Conservation (phyloP, 2,113 vertebrate species). For the Promerops cafer region DNA sequence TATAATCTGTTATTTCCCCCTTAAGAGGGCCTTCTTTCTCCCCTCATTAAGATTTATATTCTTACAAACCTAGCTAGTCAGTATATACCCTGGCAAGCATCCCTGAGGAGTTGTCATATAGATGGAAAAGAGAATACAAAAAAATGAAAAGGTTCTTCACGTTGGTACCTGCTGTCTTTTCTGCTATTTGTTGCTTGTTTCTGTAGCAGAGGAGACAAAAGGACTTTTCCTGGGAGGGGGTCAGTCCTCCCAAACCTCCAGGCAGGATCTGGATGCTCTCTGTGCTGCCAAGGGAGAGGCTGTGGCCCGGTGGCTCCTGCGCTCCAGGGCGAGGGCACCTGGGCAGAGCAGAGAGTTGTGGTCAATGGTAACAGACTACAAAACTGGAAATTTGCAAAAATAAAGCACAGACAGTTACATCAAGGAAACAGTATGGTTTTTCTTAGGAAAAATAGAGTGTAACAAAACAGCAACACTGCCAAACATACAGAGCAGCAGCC, state of each 20-base stretch:
- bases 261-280: neutral
- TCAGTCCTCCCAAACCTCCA: neutral
- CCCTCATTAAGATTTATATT: neutral
- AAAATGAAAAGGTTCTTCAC: neutral
- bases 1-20: neutral
- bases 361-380: neutral
- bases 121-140: neutral
- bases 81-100: neutral
- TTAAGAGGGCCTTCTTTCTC: neutral
- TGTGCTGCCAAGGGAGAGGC: neutral
- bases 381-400: neutral
- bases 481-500: neutral
- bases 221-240: neutral
- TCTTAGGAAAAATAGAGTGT: neutral
- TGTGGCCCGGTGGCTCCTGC: neutral
- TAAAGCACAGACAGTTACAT: neutral
- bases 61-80: neutral
- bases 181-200: neutral
- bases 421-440: neutral
- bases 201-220: neutral
- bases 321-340: neutral
- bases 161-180: neutral
- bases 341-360: fast-evolving
- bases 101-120: neutral
- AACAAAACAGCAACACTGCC: neutral